A percentile compares a stretch with the other conserved stretches of the same genome.
Evolutionary conservation across 1,140 invertebrate species (phyloP).

Genomic region (Colletes latitarsis): DNA sequence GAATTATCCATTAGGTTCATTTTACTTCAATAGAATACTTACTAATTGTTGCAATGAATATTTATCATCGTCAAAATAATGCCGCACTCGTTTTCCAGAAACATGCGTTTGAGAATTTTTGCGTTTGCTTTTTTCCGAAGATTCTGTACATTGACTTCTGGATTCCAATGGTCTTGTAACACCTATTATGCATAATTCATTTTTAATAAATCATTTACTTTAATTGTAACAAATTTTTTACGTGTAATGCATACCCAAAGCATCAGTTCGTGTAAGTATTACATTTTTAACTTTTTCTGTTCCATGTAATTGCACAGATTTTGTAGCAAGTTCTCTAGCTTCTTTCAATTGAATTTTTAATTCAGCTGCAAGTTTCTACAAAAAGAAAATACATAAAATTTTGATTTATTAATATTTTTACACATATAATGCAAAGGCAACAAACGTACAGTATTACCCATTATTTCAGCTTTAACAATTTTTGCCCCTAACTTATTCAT

Average conservation of each 20-base stretch:
- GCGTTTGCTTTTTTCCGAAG: slow-evolving; percentile 62
- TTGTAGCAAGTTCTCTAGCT: slow-evolving; percentile 83
- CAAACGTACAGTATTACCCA: slow-evolving; percentile 86
- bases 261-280: slow-evolving; percentile 87
- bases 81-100: slow-evolving; percentile 87
- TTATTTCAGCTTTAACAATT: slow-evolving; percentile 94
- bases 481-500: slow-evolving; percentile 94
- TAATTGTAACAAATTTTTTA: neutral
- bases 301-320: slow-evolving; percentile 44
- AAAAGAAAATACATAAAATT: slow-evolving; percentile 45
- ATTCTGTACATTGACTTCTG: slow-evolving; percentile 64
- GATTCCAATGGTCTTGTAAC: slow-evolving; percentile 80
- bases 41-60: slow-evolving; percentile 93
- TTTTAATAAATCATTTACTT: neutral
- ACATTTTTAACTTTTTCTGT: slow-evolving; percentile 72
- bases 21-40: slow-evolving; percentile 66
- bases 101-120: slow-evolving; percentile 88
- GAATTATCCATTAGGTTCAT: neutral
- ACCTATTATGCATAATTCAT: slow-evolving; percentile 31
- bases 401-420: neutral
- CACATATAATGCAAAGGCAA: slow-evolving; percentile 3
- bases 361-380: slow-evolving; percentile 84
- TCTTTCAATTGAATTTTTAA: slow-evolving; percentile 89
- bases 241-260: slow-evolving; percentile 81
- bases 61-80: slow-evolving; percentile 96